These are phyloP conservation scores for Esox lucius DNA, from an alignment of 2,797 vertebrate genomes.

Conservation along the genomic window DNA sequence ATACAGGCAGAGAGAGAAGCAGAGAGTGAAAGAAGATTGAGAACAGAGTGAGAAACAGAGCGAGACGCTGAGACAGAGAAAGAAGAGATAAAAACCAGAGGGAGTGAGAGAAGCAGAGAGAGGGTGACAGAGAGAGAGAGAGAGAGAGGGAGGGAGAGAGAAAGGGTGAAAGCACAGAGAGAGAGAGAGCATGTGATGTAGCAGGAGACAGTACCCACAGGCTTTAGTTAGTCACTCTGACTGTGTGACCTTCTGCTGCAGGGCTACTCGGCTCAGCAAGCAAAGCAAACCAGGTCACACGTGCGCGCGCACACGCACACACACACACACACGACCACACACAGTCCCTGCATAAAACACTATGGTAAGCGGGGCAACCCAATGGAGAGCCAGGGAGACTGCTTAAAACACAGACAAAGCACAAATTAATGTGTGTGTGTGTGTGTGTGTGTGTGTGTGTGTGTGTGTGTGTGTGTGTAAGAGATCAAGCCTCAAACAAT, in stretches of 20 bases:
- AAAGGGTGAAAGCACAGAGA: constrained; percentile 9
- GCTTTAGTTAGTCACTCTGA: constrained; percentile 51
- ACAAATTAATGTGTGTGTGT: background rate
- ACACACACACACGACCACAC: too few species aligned
- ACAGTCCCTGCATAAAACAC: background rate
- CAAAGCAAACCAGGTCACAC: constrained; percentile 55
- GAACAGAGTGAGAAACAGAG: too few species aligned
- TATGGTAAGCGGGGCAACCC: background rate
- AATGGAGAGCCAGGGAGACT: background rate
- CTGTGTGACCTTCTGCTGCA: constrained; percentile 71
- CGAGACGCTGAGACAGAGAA: too few species aligned
- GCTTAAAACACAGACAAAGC: background rate
- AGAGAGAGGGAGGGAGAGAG: constrained; percentile 18
- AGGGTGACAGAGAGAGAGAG: background rate
- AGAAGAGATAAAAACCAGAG: constrained; percentile 10
- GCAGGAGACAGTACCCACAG: constrained; percentile 30
- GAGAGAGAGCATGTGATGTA: background rate
- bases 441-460: constrained; percentile 2
- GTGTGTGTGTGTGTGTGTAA: constrained; percentile 1
- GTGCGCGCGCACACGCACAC: too few species aligned
- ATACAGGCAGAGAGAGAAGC: background rate
- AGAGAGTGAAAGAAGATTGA: too few species aligned
- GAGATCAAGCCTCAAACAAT: background rate
- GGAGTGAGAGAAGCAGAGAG: background rate
- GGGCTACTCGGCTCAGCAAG: constrained; percentile 47